Evolutionary conservation across 2,888 invertebrate species (phyloP).

Genomic region (Andrena camellia): DNA sequence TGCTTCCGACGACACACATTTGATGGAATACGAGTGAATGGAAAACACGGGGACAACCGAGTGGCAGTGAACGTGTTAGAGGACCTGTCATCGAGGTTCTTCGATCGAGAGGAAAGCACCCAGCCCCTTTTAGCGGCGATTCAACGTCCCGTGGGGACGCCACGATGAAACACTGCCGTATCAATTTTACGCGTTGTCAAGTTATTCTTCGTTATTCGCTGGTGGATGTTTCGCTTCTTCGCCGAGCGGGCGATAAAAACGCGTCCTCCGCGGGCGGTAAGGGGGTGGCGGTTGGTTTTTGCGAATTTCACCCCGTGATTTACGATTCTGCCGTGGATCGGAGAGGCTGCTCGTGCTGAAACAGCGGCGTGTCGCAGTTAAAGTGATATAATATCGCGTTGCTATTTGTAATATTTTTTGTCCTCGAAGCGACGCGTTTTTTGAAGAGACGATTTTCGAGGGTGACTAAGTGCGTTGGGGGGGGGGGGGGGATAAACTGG

Average conservation of each 20-base stretch:
- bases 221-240: conserved; percentile 8
- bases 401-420: conserved; percentile 28
- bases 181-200: conserved; percentile 12
- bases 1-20: too few relatives aligned
- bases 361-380: conserved; percentile 25
- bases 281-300: conserved; percentile 27
- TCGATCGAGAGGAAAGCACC: conserved; percentile 2
- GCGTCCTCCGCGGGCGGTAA: neutral
- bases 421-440: too few relatives aligned
- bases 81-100: conserved; percentile 13
- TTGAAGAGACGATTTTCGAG: neutral
- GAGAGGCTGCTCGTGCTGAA: neutral
- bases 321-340: conserved; percentile 33
- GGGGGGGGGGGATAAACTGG: too few relatives aligned
- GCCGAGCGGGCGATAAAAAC: conserved; percentile 28
- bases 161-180: conserved; percentile 3
- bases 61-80: too few relatives aligned
- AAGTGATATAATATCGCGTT: conserved; percentile 41
- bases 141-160: neutral
- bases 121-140: neutral
- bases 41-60: too few relatives aligned
- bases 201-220: conserved; percentile 22
- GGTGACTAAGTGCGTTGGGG: too few relatives aligned
- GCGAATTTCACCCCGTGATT: conserved; percentile 37
- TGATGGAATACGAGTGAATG: too few relatives aligned